These are phyloP conservation scores for Lagria hirta DNA, from an alignment of 2,888 invertebrate species.

Conservation along the genomic window DNA sequence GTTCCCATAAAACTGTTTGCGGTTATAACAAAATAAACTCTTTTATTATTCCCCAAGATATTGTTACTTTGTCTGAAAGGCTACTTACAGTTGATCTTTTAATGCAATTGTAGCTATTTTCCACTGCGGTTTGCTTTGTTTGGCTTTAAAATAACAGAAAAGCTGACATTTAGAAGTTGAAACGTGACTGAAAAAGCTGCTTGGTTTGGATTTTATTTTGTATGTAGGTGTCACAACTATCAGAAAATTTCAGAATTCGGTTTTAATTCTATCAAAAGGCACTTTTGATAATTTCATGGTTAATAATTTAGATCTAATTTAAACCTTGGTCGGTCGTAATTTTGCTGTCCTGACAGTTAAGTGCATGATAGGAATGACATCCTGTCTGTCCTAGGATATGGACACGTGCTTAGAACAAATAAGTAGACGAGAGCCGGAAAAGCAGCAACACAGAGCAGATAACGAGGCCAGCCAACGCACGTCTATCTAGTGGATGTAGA, in stretches of 20 bases:
- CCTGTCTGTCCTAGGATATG: slow-evolving; percentile 6
- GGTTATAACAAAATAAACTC: slow-evolving; percentile 13
- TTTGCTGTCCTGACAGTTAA: too few species aligned
- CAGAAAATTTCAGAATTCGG: too few species aligned
- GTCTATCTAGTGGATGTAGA: slow-evolving; percentile 16
- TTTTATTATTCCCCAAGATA: slow-evolving; percentile 14
- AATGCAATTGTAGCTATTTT: slow-evolving; percentile 13
- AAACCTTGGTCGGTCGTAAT: too few species aligned
- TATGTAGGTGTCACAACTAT: too few species aligned
- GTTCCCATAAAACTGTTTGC: slow-evolving; percentile 13
- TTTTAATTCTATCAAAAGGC: too few species aligned
- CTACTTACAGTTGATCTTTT: slow-evolving; percentile 14
- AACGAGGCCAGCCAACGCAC: slow-evolving; percentile 14
- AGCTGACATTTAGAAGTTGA: slow-evolving; percentile 8
- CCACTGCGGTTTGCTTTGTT: slow-evolving; percentile 10
- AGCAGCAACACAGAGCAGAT: slow-evolving; percentile 1
- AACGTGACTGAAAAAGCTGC: too few species aligned
- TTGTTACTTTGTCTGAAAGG: slow-evolving; percentile 3
- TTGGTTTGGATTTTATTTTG: too few species aligned
- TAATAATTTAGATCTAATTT: too few species aligned
- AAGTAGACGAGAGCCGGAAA: slow-evolving; percentile 1
- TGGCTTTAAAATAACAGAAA: too few species aligned
- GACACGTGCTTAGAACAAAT: slow-evolving; percentile 10
- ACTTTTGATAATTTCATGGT: too few species aligned
- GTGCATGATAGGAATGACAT: slow-evolving; percentile 4